Base-by-base conservation (phyloP, 2,113 vertebrate genomes). In the Arvicanthis niloticus region DNA sequence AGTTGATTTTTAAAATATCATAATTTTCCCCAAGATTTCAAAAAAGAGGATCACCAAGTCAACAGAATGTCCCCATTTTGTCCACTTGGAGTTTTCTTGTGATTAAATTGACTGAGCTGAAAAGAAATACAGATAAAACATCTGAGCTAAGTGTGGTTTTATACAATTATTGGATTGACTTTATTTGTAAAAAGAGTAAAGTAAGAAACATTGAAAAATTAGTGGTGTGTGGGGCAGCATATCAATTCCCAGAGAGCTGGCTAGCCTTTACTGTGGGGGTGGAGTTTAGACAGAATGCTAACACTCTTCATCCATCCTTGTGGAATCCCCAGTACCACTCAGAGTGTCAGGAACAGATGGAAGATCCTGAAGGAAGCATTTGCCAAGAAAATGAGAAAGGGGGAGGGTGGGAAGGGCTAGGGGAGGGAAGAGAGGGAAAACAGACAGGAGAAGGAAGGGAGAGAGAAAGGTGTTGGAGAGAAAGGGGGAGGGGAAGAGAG, bases 151-250 rank as follows among this genome's bases (percentile, higher is more conserved):
- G 37, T 11, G 34, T 13, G 56, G 31, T 65, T 85, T 90, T 77
- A 85, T 56, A 86, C 10, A 91, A 45, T 85, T 88, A 85, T 86
- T 73, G 37, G 91, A 53, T 81, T 45, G 12, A 42, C n/a, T 88
- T 95, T 92, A 60, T 48, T 62, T 42, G 24, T 88, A 34, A 76
- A 94, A 91, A 92, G 34, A 80, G 8, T 48, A 84, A 88, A 95
- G 17, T 26, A 24, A 78, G 34, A 84, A 86, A 72, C 45, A 34
- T 34, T 62, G 91, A 77, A 48, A 78, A 65, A 88, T 78, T 22
- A 65, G 48, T 19, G 37, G 24, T 22, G 4, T 13, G 37, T 12
- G 80, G 34, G 34, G 2, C 17, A 24, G 21, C 37, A 58, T 22
- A 15, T 12, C 13, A n/a, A 21, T 26, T 82, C 80, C 91, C 10